Evolutionary conservation across 2,797 vertebrate genomes (phyloP).

Genomic region (Alexandromys oeconomus): DNA sequence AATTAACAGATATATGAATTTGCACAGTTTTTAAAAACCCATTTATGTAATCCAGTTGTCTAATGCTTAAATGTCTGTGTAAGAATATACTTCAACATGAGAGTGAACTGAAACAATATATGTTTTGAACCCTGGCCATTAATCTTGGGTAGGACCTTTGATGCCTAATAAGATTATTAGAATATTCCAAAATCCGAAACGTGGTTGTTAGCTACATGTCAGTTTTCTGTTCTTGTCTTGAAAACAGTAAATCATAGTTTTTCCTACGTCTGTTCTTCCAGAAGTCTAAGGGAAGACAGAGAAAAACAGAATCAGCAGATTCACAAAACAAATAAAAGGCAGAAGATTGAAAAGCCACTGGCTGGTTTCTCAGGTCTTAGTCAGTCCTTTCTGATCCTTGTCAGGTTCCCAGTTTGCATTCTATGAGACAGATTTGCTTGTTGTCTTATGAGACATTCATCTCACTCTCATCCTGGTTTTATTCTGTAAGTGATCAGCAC

Average conservation of each 20-base stretch:
- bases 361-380: not conserved
- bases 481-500: constrained; percentile 21
- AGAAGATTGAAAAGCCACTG: not conserved
- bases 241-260: not conserved
- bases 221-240: not conserved
- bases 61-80: not conserved
- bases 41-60: not conserved
- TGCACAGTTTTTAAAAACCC: not conserved
- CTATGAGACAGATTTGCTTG: not conserved
- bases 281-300: not conserved
- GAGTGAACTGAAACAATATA: not conserved
- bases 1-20: not conserved
- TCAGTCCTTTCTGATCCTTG: not conserved
- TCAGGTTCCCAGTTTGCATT: not conserved
- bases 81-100: not conserved
- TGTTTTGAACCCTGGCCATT: not conserved
- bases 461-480: not conserved
- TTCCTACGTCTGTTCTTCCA: not conserved
- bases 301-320: constrained; percentile 30
- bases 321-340: not conserved
- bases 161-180: not conserved
- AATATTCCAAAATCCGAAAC: not conserved
- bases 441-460: not conserved
- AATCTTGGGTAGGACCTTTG: not conserved
- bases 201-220: not conserved